Percentiles rank a stretch among this genome's conserved stretches.
phyloP scores from a whole-genome alignment of 2,888 invertebrate species.

The Oxycera nigricornis region DNA sequence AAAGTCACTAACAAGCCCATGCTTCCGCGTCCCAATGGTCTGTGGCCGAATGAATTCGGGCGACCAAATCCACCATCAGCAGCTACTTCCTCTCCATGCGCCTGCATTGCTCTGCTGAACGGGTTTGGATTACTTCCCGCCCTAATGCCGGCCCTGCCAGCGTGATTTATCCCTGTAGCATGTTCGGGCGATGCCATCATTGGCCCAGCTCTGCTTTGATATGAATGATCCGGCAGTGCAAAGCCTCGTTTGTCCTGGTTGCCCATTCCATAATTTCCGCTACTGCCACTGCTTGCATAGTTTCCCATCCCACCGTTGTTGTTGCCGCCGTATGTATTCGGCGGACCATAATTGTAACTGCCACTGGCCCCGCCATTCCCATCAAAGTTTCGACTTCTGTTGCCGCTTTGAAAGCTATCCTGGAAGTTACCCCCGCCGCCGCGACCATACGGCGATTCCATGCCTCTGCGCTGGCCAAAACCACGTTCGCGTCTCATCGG shows the following conservation, averaged over 20 bases:
- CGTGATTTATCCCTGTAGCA: slow-evolving; percentile 3
- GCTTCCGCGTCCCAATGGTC: background rate
- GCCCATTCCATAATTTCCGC: slow-evolving; percentile 43
- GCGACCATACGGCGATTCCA: slow-evolving; percentile 43
- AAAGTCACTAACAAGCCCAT: background rate
- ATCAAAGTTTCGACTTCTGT: slow-evolving; percentile 25
- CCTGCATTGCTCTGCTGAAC: slow-evolving; percentile 10
- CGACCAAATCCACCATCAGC: slow-evolving; percentile 32
- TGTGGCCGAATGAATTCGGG: background rate
- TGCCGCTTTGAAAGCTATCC: slow-evolving; percentile 38
- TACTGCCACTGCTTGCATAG: slow-evolving; percentile 45
- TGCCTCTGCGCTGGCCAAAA: slow-evolving; percentile 43
- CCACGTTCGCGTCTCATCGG: slow-evolving; percentile 49
- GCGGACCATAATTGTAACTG: slow-evolving; percentile 35
- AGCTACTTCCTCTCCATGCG: slow-evolving; percentile 22
- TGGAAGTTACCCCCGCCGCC: slow-evolving; percentile 41
- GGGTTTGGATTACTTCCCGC: background rate
- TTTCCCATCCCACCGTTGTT: slow-evolving; percentile 43
- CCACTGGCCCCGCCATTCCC: slow-evolving; percentile 12
- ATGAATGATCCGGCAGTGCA: slow-evolving; percentile 47
- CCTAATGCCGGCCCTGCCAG: background rate
- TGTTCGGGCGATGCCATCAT: slow-evolving; percentile 1
- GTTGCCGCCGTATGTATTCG: slow-evolving; percentile 43
- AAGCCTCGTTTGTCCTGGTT: slow-evolving; percentile 49
- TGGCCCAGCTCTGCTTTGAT: slow-evolving; percentile 45